Base-by-base conservation (phyloP, 2,888 invertebrate species). In the Parthenolecanium corni region DNA sequence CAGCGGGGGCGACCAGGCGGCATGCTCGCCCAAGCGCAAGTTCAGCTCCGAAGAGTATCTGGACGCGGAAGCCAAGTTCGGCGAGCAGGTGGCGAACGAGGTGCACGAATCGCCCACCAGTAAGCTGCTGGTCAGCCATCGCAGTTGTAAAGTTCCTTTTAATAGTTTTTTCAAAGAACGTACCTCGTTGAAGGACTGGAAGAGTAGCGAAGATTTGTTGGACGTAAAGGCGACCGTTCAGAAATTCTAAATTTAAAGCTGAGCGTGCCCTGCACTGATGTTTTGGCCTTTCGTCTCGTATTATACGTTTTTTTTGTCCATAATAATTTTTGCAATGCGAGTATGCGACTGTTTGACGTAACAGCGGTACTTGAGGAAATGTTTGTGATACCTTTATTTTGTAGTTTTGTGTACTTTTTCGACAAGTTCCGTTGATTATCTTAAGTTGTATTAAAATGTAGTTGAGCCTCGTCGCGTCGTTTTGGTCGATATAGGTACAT, bases 1-100 rank as follows among this genome's bases (percentile, higher is more conserved):
- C n/a, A n/a, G n/a, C n/a, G n/a, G n/a, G n/a, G n/a, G n/a, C n/a
- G n/a, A n/a, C n/a, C n/a, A n/a, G n/a, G 11, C 36, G 12, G n/a
- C 20, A 5, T 16, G n/a, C 14, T 61, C 61, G 3, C 49, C 61
- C 1, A 61, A 47, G 51, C 46, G 51, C 16, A 49, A 47, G 21
- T 61, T 61, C 42, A 61, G 42, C 24, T 61, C 61, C n/a, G 61
- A 61, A 24, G 61, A 61, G 36, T 61, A 61, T 31, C 16, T 61
- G 20, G 61, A 61, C 40, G 47, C 24, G 16, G 61, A 61, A 23
- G 21, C 49, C 21, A 49, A 49, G 23, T 49, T 21, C 3, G 20
- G 49, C 14, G 49, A 49, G 14, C 49, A 61, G 9, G 61, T 61
- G 4, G 61, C 61, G 1, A 51, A 61, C n/a, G 61, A 61, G 36